These are phyloP conservation scores for Gymnorhina tibicen DNA, from an alignment of 2,113 vertebrate species.

Conservation along the genomic window DNA sequence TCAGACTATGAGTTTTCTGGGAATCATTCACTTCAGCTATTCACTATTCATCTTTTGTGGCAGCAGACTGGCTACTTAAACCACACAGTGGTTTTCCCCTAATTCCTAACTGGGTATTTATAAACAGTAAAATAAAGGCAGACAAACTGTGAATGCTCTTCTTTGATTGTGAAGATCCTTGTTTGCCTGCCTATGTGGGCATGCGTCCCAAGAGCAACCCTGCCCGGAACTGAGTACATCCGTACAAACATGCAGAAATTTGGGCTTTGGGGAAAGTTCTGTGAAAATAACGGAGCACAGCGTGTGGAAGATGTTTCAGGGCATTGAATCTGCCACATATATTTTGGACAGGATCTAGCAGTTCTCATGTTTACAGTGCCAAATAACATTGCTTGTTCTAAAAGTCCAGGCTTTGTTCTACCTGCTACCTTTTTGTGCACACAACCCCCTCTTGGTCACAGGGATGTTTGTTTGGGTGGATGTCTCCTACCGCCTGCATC, in stretches of 20 bases:
- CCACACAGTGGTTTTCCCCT: conserved; percentile 24
- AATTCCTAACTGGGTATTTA: conserved; percentile 45
- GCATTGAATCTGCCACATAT: not conserved
- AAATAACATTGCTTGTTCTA: not conserved
- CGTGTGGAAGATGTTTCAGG: accelerated
- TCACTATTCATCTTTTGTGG: conserved; percentile 60
- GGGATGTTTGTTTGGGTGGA: not conserved
- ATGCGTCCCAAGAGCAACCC: not conserved
- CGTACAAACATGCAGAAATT: not conserved
- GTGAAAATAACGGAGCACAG: not conserved
- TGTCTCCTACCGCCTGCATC: not conserved
- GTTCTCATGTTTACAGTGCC: not conserved
- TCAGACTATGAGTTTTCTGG: conserved; percentile 27
- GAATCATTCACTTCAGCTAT: conserved; percentile 38
- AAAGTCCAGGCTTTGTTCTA: not conserved
- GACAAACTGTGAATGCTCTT: not conserved
- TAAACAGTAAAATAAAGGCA: conserved; percentile 22
- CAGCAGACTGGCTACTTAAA: conserved; percentile 28
- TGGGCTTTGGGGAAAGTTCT: not conserved
- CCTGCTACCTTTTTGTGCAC: not conserved
- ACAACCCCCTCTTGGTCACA: too few species aligned
- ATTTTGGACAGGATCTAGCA: not conserved
- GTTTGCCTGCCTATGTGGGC: not conserved
- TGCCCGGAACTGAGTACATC: not conserved
- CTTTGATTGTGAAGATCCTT: conserved; percentile 34